phyloP scores from a whole-genome alignment of 1,140 invertebrate species.

The Kradibia gibbosae region DNA sequence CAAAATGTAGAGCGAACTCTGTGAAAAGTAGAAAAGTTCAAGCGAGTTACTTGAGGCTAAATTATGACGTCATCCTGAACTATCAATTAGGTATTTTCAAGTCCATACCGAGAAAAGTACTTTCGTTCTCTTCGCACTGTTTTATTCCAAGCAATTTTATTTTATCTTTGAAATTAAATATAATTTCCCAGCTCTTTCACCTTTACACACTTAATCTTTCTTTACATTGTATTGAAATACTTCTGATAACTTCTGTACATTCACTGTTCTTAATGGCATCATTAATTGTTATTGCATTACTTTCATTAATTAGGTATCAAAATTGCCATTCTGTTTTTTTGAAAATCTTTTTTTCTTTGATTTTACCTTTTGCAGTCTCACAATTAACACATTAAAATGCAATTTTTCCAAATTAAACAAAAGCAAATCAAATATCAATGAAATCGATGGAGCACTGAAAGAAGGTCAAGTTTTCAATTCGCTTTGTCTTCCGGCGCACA shows the following conservation, averaged over 20 bases:
- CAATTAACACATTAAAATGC: slow-evolving; percentile 1
- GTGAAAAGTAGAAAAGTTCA: not conserved
- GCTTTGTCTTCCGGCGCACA: slow-evolving; percentile 14
- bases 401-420: not conserved
- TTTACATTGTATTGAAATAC: too few species aligned
- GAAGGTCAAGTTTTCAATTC: slow-evolving; percentile 48
- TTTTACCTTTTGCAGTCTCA: not conserved
- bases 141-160: too few species aligned
- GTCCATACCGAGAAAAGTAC: too few species aligned
- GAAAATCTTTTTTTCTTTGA: not conserved
- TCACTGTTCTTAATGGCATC: too few species aligned
- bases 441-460: not conserved
- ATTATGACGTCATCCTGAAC: not conserved
- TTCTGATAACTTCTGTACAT: too few species aligned
- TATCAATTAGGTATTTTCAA: not conserved
- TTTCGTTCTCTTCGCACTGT: too few species aligned
- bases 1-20: not conserved
- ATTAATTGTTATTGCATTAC: too few species aligned
- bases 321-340: not conserved
- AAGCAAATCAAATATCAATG: slow-evolving; percentile 1
- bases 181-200: too few species aligned
- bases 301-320: too few species aligned
- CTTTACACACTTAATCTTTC: too few species aligned
- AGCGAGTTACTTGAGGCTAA: not conserved
- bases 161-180: too few species aligned